Evolutionary conservation across 2,113 vertebrate species (phyloP).

Genomic region (Chascanopsetta lugubris): DNA sequence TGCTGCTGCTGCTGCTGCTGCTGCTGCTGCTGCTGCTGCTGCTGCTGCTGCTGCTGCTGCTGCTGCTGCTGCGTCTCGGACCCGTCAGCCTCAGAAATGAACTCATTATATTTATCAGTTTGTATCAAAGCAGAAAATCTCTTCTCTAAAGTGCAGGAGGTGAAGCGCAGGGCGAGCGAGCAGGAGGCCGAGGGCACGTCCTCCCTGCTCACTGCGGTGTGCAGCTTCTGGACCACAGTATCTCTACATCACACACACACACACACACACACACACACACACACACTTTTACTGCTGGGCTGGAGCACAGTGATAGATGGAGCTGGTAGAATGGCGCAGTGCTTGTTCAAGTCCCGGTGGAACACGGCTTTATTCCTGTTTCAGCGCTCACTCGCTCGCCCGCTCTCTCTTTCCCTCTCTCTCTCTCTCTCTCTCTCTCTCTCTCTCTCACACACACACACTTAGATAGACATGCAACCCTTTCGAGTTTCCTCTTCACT

Average conservation of each 20-base stretch:
- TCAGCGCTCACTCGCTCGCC: constrained; percentile 21
- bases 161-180: constrained; percentile 20
- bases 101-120: constrained; percentile 49
- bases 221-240: constrained; percentile 4
- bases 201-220: constrained; percentile 6
- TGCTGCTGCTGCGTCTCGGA: constrained; percentile 23
- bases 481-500: neutral
- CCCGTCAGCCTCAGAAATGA: neutral
- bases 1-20: too few relatives aligned
- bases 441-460: constrained; percentile 7
- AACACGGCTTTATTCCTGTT: constrained; percentile 52
- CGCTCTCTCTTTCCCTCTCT: neutral
- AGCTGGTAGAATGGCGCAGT: constrained; percentile 54
- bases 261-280: constrained; percentile 23
- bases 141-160: constrained; percentile 21
- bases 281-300: constrained; percentile 10
- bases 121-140: constrained; percentile 48
- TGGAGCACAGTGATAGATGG: constrained; percentile 57
- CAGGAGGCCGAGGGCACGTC: neutral
- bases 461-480: neutral
- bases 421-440: neutral
- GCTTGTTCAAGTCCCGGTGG: constrained; percentile 53
- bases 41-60: too few relatives aligned
- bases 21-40: too few relatives aligned
- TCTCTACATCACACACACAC: constrained; percentile 17